These are phyloP conservation scores for Chaunax sp. DNA, from an alignment of 2,797 vertebrate genomes.

Conservation along the genomic window DNA sequence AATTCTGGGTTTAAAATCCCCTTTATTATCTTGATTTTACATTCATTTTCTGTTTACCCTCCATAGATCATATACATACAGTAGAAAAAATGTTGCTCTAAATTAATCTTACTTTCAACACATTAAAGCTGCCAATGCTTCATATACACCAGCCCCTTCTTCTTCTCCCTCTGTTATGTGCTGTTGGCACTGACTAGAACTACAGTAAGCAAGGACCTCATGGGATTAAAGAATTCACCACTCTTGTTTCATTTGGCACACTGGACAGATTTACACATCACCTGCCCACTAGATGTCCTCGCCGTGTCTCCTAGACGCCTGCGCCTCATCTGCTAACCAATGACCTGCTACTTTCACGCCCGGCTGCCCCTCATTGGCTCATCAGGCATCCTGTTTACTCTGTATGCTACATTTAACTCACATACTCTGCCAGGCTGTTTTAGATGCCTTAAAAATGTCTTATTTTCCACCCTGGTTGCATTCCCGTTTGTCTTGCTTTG, in stretches of 20 bases:
- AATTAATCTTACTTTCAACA: conserved; percentile 17
- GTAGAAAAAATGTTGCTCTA: neutral
- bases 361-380: conserved; percentile 32
- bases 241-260: conserved; percentile 44
- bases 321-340: conserved; percentile 10
- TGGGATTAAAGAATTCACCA: conserved; percentile 51
- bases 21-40: neutral
- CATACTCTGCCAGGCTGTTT: conserved; percentile 18
- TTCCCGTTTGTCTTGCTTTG: neutral
- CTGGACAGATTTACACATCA: conserved; percentile 53
- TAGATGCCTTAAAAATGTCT: conserved; percentile 12
- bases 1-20: neutral
- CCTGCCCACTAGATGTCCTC: conserved; percentile 49
- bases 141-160: conserved; percentile 24
- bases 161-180: conserved; percentile 22
- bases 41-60: conserved; percentile 6
- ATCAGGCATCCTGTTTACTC: conserved; percentile 34
- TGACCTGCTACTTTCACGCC: neutral
- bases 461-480: conserved; percentile 11
- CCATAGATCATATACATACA: too few species aligned
- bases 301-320: conserved; percentile 17
- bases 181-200: conserved; percentile 36
- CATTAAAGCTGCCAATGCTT: conserved; percentile 15
- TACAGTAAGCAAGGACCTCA: conserved; percentile 38
- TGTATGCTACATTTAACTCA: conserved; percentile 32